These are phyloP conservation scores for Perizoma affinitatum DNA, from an alignment of 2,888 invertebrate genomes.

Conservation along the genomic window DNA sequence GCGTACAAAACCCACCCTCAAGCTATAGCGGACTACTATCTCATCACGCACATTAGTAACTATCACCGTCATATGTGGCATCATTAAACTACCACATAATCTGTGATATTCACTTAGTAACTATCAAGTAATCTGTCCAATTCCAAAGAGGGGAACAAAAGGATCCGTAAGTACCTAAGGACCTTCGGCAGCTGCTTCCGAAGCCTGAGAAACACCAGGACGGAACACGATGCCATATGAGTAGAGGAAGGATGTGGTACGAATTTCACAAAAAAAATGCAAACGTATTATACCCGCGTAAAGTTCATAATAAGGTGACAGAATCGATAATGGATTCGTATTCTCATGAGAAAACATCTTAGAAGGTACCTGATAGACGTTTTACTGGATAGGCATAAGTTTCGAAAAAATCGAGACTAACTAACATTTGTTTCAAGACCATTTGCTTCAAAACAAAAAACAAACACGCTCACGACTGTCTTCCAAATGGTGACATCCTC, in stretches of 20 bases:
- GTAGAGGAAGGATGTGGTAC: slow-evolving; percentile 64
- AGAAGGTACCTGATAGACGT: too few relatives aligned
- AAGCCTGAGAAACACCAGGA: slow-evolving; percentile 54
- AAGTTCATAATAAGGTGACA: slow-evolving; percentile 7
- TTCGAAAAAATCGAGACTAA: too few relatives aligned
- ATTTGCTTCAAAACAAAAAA: too few relatives aligned
- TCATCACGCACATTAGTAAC: not conserved
- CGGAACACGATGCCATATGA: slow-evolving; percentile 47
- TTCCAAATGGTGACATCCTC: too few relatives aligned
- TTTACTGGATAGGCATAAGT: too few relatives aligned
- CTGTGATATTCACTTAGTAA: not conserved
- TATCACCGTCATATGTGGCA: slow-evolving; percentile 5
- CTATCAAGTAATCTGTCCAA: slow-evolving; percentile 6
- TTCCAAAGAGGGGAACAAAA: slow-evolving; percentile 52
- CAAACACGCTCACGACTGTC: too few relatives aligned
- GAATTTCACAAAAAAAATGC: slow-evolving; percentile 18
- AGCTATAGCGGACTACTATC: slow-evolving; percentile 20
- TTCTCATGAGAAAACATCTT: not conserved
- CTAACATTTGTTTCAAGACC: too few relatives aligned
- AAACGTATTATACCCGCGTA: slow-evolving; percentile 1
- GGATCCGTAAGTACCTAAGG: slow-evolving; percentile 59
- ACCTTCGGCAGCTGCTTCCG: slow-evolving; percentile 65
- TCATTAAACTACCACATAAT: slow-evolving; percentile 10
- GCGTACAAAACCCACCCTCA: slow-evolving; percentile 14
- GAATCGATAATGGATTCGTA: not conserved